A percentile compares a stretch with the other conserved stretches of the same genome.
phyloP scores from a whole-genome alignment of 2,888 invertebrate genomes.

The Caenorhabditis doughertyi region DNA sequence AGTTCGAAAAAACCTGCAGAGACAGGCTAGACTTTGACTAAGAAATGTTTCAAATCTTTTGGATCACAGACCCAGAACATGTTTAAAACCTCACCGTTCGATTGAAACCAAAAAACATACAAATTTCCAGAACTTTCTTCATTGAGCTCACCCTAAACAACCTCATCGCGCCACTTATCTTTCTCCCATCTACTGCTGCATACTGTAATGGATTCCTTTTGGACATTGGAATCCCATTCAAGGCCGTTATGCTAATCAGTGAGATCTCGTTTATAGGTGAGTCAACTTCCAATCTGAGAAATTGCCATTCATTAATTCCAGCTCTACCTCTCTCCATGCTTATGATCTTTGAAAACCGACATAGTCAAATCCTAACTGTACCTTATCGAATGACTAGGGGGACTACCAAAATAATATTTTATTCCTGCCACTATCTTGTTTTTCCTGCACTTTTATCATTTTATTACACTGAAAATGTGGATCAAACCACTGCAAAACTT shows the following conservation, averaged over 20 bases:
- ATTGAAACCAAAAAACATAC: too few relatives aligned
- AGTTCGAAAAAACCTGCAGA: too few relatives aligned
- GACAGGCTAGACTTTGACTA: too few relatives aligned
- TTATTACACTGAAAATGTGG: neutral
- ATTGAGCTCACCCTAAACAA: conserved; percentile 3
- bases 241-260: neutral
- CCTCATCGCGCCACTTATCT: neutral
- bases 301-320: neutral
- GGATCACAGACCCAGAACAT: neutral
- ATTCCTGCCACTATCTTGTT: neutral
- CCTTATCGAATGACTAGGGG: neutral
- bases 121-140: conserved; percentile 4
- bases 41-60: too few relatives aligned
- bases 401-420: neutral
- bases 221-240: neutral
- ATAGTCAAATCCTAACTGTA: conserved; percentile 6
- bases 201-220: conserved; percentile 1
- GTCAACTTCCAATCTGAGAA: neutral
- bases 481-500: neutral
- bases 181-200: neutral
- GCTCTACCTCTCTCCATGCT: neutral
- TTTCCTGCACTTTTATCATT: neutral
- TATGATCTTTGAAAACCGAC: conserved; percentile 17
- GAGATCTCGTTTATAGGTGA: neutral
- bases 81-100: too few relatives aligned